phyloP scores from a whole-genome alignment of 2,797 vertebrate genomes.

The Gobionotothen gibberifrons region DNA sequence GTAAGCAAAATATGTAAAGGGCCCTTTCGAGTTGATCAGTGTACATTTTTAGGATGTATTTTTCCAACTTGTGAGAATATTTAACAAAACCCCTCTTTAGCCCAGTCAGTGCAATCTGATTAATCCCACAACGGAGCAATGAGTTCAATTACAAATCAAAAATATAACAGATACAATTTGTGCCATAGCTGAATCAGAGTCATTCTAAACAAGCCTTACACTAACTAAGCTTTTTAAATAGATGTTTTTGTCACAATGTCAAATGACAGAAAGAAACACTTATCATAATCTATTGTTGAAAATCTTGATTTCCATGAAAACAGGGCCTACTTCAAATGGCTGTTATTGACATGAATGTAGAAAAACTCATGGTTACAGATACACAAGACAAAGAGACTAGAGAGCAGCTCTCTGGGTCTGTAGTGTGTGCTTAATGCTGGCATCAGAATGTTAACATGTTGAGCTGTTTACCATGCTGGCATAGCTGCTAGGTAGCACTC shows the following conservation, averaged over 20 bases:
- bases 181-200: neutral
- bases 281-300: neutral
- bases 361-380: neutral
- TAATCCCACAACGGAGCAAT: neutral
- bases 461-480: neutral
- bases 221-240: too few species aligned
- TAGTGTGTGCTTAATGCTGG: too few species aligned
- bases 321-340: neutral
- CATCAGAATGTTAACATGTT: neutral
- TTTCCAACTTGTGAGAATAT: conserved; percentile 31
- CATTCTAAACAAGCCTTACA: neutral
- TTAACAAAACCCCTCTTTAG: neutral
- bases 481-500: neutral
- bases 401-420: too few species aligned
- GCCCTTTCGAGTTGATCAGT: conserved; percentile 34
- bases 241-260: neutral
- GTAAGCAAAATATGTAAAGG: neutral
- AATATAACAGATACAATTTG: neutral
- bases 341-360: neutral
- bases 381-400: neutral
- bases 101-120: neutral
- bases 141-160: neutral
- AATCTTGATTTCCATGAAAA: neutral
- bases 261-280: neutral
- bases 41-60: conserved; percentile 26